Conservation (phyloP, 2,113 vertebrate genomes). For the Cochlearius cochlearius region DNA sequence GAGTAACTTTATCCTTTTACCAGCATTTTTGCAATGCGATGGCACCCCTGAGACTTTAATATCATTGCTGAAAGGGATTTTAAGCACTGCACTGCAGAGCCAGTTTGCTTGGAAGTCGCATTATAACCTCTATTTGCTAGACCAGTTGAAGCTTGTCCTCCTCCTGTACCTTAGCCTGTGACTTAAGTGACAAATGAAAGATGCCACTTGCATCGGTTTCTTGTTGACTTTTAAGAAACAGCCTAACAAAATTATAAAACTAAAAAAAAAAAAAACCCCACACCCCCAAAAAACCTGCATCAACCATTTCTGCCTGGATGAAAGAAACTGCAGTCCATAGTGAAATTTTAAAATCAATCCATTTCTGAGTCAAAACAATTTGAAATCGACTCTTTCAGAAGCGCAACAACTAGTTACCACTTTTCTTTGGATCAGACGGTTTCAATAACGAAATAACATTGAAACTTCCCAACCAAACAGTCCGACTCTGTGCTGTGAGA, state of each 20-base stretch:
- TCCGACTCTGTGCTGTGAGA: neutral
- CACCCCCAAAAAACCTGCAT: neutral
- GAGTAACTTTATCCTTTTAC: neutral
- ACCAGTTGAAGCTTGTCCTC: neutral
- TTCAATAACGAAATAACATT: neutral
- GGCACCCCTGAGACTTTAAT: conserved; percentile 20
- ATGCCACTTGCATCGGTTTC: neutral
- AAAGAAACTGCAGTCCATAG: neutral
- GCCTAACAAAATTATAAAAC: neutral
- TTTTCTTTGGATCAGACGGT: neutral
- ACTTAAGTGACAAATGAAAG: neutral
- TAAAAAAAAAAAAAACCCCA: neutral
- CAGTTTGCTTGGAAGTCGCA: neutral
- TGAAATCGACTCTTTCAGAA: neutral
- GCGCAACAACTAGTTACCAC: neutral
- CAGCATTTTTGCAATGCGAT: neutral
- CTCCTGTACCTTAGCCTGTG: neutral
- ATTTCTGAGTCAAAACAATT: neutral
- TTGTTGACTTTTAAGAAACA: neutral
- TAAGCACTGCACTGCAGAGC: conserved; percentile 1
- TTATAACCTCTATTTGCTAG: neutral
- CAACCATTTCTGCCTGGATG: neutral
- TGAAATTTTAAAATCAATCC: neutral
- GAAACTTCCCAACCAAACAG: neutral
- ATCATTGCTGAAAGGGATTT: conserved; percentile 26